These are phyloP conservation scores for Carlito syrichta DNA, from an alignment of 2,113 vertebrate species.

Conservation along the genomic window DNA sequence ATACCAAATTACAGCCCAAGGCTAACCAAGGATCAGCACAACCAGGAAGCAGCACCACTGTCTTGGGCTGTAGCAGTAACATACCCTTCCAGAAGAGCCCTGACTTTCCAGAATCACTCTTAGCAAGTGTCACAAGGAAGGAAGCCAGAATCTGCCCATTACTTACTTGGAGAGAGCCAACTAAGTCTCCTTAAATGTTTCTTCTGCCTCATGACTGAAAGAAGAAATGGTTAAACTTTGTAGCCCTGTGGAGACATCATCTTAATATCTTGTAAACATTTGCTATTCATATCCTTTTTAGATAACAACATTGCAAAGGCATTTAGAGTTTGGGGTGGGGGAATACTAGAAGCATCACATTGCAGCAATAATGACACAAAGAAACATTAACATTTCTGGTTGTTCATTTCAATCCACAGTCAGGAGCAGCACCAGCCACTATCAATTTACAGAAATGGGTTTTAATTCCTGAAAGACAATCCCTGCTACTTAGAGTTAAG, in stretches of 20 bases:
- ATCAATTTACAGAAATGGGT: not conserved
- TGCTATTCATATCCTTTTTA: not conserved
- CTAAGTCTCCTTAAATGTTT: slow-evolving; percentile 8
- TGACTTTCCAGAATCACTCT: not conserved
- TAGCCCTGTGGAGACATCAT: not conserved
- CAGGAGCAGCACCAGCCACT: not conserved
- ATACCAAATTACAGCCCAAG: slow-evolving; percentile 54
- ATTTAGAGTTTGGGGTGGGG: not conserved
- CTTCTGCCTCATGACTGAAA: slow-evolving; percentile 49
- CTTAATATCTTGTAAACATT: slow-evolving; percentile 56
- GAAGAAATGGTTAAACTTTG: slow-evolving; percentile 59
- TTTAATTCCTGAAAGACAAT: slow-evolving; percentile 45
- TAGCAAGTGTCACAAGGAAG: slow-evolving; percentile 54
- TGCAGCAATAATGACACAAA: not conserved
- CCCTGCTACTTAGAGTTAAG: not conserved
- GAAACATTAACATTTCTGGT: not conserved
- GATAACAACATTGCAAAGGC: not conserved
- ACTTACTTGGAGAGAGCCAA: not conserved
- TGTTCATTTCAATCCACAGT: not conserved
- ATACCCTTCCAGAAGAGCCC: slow-evolving; percentile 18
- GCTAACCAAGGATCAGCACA: slow-evolving; percentile 42
- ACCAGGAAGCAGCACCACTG: not conserved
- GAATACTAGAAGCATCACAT: not conserved
- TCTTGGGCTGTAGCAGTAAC: not conserved
- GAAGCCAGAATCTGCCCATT: not conserved